These are phyloP conservation scores for Alentia gelatinosa DNA, from an alignment of 2,888 invertebrate genomes.

Conservation along the genomic window DNA sequence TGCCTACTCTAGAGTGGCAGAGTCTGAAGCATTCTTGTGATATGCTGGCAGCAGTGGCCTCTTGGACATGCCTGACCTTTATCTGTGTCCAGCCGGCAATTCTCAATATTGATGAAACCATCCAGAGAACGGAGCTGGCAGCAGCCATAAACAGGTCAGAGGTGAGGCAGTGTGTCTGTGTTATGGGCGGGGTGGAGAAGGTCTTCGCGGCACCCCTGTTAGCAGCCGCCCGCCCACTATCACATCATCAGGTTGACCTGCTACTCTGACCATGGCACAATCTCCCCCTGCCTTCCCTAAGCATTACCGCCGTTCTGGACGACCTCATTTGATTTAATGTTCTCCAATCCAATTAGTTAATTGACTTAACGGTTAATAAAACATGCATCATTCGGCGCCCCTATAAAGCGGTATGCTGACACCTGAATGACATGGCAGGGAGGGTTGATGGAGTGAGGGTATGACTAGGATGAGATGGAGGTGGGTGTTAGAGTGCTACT, in stretches of 20 bases:
- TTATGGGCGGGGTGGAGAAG: not conserved
- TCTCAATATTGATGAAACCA: too few relatives aligned
- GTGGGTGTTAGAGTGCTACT: not conserved
- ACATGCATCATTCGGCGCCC: not conserved
- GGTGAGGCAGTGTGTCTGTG: too few relatives aligned
- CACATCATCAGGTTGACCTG: not conserved
- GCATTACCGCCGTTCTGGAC: too few relatives aligned
- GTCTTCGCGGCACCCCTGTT: not conserved
- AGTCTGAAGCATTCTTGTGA: too few relatives aligned
- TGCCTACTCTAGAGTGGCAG: too few relatives aligned
- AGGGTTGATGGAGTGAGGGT: not conserved
- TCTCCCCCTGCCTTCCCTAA: not conserved
- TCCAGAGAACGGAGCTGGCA: too few relatives aligned
- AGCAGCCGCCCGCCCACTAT: not conserved
- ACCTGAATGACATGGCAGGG: not conserved
- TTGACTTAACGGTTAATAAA: not conserved
- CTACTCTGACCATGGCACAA: not conserved
- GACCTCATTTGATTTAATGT: not conserved
- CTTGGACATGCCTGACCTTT: too few relatives aligned
- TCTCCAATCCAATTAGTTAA: not conserved
- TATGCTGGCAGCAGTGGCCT: too few relatives aligned
- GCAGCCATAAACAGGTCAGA: too few relatives aligned
- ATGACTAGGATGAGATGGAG: not conserved
- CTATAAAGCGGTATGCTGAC: not conserved
- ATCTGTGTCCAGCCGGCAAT: too few relatives aligned